Percentiles rank a stretch among this genome's conserved stretches.
Conservation (phyloP, 2,113 vertebrate genomes). For the Phaetusa simplex region DNA sequence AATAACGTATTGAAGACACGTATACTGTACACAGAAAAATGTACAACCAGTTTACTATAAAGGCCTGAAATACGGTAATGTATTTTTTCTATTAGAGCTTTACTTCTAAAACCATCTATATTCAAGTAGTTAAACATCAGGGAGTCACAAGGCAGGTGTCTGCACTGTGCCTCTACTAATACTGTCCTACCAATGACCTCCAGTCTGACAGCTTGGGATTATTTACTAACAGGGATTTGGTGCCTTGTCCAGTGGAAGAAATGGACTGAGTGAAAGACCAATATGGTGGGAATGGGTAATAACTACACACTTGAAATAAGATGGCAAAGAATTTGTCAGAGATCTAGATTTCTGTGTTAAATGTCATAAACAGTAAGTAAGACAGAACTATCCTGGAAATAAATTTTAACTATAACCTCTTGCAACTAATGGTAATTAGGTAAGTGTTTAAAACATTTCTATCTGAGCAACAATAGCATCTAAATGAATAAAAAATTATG, state of each 20-base stretch:
- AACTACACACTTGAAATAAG: not conserved
- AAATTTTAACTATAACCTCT: not conserved
- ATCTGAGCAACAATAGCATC: not conserved
- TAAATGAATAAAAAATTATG: not conserved
- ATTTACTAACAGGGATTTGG: conserved; percentile 50
- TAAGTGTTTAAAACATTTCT: not conserved
- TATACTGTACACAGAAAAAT: not conserved
- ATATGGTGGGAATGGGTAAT: not conserved
- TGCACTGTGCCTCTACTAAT: not conserved
- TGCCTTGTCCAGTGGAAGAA: not conserved
- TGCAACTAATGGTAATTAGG: not conserved
- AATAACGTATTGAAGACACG: not conserved
- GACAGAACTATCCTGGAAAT: not conserved
- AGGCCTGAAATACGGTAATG: not conserved
- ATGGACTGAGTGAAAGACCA: not conserved
- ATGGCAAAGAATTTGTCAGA: not conserved
- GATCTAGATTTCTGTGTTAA: not conserved
- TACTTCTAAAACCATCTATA: not conserved
- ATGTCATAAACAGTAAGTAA: not conserved
- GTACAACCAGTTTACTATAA: not conserved
- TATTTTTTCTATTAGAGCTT: not conserved
- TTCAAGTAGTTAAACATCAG: not conserved
- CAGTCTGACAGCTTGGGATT: conserved; percentile 21
- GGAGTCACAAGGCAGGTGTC: not conserved
- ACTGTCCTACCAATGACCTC: conserved; percentile 52